Evolutionary conservation across 1,140 invertebrate species (phyloP).

Genomic region (Cydia amplana): DNA sequence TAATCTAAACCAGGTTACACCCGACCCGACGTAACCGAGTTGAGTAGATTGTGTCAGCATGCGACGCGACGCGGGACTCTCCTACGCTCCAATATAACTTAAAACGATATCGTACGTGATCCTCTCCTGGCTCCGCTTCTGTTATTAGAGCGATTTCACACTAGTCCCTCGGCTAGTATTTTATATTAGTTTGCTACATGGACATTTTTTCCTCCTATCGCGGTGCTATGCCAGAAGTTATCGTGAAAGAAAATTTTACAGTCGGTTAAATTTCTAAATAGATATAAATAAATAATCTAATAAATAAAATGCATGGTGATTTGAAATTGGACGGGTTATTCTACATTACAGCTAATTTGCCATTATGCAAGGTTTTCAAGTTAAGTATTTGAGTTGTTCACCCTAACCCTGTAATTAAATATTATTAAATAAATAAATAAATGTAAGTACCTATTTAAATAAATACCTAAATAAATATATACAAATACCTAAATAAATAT

Average conservation of each 20-base stretch:
- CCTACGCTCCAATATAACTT: constrained; percentile 27
- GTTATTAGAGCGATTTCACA: constrained; percentile 22
- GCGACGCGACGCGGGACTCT: constrained; percentile 25
- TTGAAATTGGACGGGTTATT: too few relatives aligned
- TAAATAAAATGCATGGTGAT: too few relatives aligned
- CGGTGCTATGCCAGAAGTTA: background rate
- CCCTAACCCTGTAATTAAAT: too few relatives aligned
- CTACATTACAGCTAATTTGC: too few relatives aligned
- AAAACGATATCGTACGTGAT: constrained; percentile 28
- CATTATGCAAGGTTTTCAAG: too few relatives aligned
- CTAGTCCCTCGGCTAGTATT: background rate
- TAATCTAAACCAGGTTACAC: constrained; percentile 19
- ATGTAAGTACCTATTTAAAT: too few relatives aligned
- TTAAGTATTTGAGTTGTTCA: too few relatives aligned
- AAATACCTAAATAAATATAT: too few relatives aligned
- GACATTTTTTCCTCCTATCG: background rate
- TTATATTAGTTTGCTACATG: constrained; percentile 4
- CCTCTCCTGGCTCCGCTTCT: constrained; percentile 3
- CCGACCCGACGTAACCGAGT: background rate
- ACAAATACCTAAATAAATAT: too few relatives aligned
- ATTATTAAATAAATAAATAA: too few relatives aligned
- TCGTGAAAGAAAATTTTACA: background rate
- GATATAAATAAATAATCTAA: too few relatives aligned
- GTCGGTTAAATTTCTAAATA: too few relatives aligned
- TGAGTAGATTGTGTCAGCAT: constrained; percentile 26